Evolutionary conservation across 2,113 vertebrate genomes (phyloP).

Genomic region (Cyprichromis sp.): DNA sequence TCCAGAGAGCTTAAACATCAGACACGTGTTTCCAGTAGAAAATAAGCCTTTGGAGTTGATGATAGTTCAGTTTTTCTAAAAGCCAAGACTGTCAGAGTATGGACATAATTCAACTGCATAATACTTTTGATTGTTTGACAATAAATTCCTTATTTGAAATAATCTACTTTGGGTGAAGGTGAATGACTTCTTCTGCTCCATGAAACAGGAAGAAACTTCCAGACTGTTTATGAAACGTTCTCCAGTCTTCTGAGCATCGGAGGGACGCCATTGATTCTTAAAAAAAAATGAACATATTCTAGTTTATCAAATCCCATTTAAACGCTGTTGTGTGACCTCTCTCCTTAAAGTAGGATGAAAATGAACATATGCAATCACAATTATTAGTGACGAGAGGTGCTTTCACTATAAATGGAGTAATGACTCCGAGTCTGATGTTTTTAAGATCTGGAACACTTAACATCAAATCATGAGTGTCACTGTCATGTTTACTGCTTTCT

Average conservation of each 20-base stretch:
- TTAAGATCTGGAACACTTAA: neutral
- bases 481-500: neutral
- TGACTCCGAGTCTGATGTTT: neutral
- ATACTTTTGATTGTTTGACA: neutral
- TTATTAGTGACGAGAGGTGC: neutral
- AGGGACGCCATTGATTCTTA: neutral
- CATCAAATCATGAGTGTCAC: neutral
- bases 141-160: conserved; percentile 5
- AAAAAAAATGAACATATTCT: neutral
- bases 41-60: neutral
- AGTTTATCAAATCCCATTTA: neutral
- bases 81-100: neutral
- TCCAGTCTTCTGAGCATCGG: neutral
- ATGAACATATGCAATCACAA: neutral
- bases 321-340: neutral
- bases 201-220: neutral
- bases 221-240: neutral
- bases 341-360: neutral
- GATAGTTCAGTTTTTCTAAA: neutral
- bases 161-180: neutral
- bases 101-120: neutral
- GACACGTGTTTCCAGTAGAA: neutral
- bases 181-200: neutral
- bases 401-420: neutral
- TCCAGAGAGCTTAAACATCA: neutral